phyloP scores from a whole-genome alignment of 2,113 vertebrate species.

The Trinectes maculatus region DNA sequence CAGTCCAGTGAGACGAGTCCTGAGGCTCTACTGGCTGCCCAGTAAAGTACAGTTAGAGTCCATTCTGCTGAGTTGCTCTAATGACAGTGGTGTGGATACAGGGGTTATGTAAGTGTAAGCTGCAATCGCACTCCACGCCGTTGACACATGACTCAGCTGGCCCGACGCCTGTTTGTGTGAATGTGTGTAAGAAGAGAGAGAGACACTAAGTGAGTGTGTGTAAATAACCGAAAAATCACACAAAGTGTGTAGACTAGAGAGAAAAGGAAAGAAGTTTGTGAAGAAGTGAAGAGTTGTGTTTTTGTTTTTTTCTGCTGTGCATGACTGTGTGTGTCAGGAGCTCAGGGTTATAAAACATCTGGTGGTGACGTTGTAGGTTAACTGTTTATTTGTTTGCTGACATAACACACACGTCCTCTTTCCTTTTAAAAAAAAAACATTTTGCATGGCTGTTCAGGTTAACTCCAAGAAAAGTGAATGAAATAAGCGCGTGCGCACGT shows the following conservation, averaged over 20 bases:
- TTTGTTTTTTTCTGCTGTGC: not conserved
- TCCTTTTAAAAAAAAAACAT: not conserved
- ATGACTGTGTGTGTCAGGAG: not conserved
- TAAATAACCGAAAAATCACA: slow-evolving; percentile 3
- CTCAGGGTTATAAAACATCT: not conserved
- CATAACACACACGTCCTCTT: not conserved
- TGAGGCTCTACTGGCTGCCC: slow-evolving; percentile 38
- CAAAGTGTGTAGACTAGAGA: not conserved
- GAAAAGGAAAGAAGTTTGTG: not conserved
- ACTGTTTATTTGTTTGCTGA: slow-evolving; percentile 4
- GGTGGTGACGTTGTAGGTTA: not conserved
- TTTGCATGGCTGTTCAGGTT: slow-evolving; percentile 14
- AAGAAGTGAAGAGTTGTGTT: not conserved
- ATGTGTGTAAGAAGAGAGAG: slow-evolving; percentile 30
- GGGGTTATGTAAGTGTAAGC: slow-evolving; percentile 81
- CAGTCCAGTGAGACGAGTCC: slow-evolving; percentile 43
- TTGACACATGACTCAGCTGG: slow-evolving; percentile 81
- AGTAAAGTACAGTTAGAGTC: slow-evolving; percentile 66
- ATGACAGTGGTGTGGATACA: slow-evolving; percentile 76
- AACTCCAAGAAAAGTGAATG: slow-evolving; percentile 15
- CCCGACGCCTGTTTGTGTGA: slow-evolving; percentile 49
- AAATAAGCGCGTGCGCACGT: slow-evolving; percentile 16
- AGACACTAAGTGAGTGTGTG: slow-evolving; percentile 7
- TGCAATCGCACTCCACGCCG: slow-evolving; percentile 72
- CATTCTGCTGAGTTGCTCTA: slow-evolving; percentile 65